These are phyloP conservation scores for Plutomurus gul DNA, from an alignment of 1,140 invertebrate genomes.

Conservation along the genomic window DNA sequence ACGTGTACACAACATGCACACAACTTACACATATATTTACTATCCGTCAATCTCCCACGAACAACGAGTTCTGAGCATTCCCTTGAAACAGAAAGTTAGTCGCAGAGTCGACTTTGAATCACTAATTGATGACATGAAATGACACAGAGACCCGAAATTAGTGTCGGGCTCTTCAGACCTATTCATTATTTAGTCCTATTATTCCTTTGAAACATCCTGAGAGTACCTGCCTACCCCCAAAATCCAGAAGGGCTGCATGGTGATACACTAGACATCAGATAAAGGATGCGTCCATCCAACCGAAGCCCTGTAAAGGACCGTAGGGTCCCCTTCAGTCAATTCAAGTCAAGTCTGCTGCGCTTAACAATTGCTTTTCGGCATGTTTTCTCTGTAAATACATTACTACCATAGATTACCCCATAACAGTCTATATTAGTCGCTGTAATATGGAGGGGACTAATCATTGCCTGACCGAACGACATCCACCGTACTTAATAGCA, in stretches of 20 bases:
- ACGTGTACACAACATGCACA: too few species aligned
- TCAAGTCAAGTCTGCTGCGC: neutral
- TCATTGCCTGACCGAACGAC: neutral
- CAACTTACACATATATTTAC: too few species aligned
- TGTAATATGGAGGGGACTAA: neutral
- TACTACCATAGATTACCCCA: neutral
- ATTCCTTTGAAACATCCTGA: slow-evolving; percentile 13
- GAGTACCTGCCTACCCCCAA: neutral
- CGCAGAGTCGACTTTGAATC: slow-evolving; percentile 24
- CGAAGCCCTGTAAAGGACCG: too few species aligned
- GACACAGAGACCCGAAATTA: slow-evolving; percentile 45
- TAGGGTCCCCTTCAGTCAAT: too few species aligned
- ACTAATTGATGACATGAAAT: slow-evolving; percentile 46
- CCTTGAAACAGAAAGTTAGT: neutral
- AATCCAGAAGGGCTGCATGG: too few species aligned
- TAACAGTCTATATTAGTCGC: neutral
- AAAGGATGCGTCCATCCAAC: too few species aligned
- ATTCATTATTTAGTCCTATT: slow-evolving; percentile 41
- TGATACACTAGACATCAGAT: too few species aligned
- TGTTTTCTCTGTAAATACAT: slow-evolving; percentile 15
- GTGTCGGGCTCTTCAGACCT: slow-evolving; percentile 46
- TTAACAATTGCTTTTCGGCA: slow-evolving; percentile 5
- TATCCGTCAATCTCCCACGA: too few species aligned
- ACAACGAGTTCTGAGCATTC: too few species aligned
- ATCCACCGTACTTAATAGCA: neutral